phyloP scores from a whole-genome alignment of 2,113 vertebrate genomes.

The Megaceryle maxima region DNA sequence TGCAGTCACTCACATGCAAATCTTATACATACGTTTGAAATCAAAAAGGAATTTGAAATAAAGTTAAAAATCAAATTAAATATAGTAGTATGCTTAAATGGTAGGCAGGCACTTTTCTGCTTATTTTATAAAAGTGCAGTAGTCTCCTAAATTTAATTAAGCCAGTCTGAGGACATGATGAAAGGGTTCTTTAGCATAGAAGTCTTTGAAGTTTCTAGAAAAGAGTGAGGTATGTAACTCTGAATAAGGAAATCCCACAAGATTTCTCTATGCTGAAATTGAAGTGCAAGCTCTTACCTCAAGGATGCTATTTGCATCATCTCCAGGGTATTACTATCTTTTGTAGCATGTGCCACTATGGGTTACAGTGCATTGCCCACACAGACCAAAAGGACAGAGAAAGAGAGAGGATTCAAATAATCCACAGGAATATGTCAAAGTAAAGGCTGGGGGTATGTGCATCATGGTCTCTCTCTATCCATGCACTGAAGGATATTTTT shows the following conservation, averaged over 20 bases:
- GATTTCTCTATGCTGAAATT: slow-evolving; percentile 51
- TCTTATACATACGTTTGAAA: background rate
- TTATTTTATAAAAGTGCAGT: slow-evolving; percentile 3
- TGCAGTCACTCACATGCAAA: background rate
- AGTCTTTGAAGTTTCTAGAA: slow-evolving; percentile 62
- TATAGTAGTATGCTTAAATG: background rate
- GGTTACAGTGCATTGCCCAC: slow-evolving; percentile 23
- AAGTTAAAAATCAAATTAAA: slow-evolving; percentile 29
- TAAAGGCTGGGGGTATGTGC: background rate
- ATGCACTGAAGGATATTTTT: background rate
- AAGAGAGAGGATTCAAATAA: background rate
- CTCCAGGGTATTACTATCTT: slow-evolving; percentile 48
- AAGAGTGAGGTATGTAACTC: slow-evolving; percentile 34
- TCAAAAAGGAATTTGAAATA: background rate
- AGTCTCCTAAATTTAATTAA: slow-evolving; percentile 56
- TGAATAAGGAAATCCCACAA: slow-evolving; percentile 58
- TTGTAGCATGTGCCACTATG: background rate
- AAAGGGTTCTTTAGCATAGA: slow-evolving; percentile 52
- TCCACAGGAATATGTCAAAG: background rate
- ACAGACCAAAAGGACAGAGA: slow-evolving; percentile 31
- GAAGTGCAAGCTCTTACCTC: slow-evolving; percentile 47
- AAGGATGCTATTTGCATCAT: slow-evolving; percentile 47
- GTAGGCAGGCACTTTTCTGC: background rate
- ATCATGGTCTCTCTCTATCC: background rate
- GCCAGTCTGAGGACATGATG: slow-evolving; percentile 21